Percentiles rank a stretch among this genome's conserved stretches.
These are phyloP conservation scores for Chelidonichthys spinosus DNA, from an alignment of 2,797 vertebrate genomes.

Conservation along the genomic window DNA sequence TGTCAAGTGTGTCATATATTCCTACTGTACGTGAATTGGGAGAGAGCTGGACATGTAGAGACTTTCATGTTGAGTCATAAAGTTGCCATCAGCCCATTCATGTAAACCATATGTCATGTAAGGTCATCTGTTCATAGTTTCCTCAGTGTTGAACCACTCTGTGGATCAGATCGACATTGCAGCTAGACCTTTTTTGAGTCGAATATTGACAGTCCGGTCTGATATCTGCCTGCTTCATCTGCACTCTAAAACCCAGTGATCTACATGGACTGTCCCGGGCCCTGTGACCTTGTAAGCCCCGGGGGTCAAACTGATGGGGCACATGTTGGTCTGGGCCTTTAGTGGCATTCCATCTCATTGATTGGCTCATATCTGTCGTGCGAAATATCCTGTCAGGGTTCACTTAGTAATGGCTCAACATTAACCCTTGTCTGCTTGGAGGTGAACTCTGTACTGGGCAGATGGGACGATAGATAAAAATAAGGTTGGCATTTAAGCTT, in stretches of 20 bases:
- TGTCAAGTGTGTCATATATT: no score
- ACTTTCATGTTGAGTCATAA: no score
- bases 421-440: no score
- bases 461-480: no score
- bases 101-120: constrained; percentile 1
- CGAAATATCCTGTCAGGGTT: no score
- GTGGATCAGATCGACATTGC: neutral
- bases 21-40: no score
- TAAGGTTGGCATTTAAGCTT: no score
- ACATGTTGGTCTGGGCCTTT: constrained; percentile 33
- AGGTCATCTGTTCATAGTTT: constrained; percentile 8
- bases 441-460: no score
- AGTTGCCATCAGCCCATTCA: neutral
- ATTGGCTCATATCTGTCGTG: constrained; percentile 29
- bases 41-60: no score
- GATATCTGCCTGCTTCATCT: constrained; percentile 12
- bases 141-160: neutral
- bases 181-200: neutral
- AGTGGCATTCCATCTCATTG: constrained; percentile 47
- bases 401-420: no score
- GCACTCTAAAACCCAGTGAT: neutral
- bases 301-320: constrained; percentile 47
- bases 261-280: constrained; percentile 17
- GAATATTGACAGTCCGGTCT: neutral
- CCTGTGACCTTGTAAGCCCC: constrained; percentile 42